phyloP scores from a whole-genome alignment of 1,140 invertebrate genomes.

The Subanguina moxae region DNA sequence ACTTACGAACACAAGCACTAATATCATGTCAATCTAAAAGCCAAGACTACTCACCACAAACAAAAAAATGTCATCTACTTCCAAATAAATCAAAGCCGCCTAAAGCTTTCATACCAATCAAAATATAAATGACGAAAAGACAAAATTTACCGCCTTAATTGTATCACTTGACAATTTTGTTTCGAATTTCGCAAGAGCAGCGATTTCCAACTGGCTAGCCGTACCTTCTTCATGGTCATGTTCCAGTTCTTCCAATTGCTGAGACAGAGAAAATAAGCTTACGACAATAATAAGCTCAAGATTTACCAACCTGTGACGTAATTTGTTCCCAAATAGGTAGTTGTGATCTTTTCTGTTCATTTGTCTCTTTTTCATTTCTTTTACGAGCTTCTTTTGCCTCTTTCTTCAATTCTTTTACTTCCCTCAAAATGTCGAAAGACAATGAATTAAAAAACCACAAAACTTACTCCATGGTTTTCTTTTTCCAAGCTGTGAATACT shows the following conservation, averaged over 20 bases:
- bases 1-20: constrained; percentile 1
- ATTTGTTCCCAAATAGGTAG: constrained; percentile 4
- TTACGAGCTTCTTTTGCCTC: background rate
- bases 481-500: background rate
- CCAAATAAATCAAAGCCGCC: constrained; percentile 1
- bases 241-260: background rate
- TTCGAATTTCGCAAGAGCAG: background rate
- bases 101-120: too few relatives aligned
- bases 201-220: too few relatives aligned
- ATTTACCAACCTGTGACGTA: background rate
- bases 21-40: background rate
- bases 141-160: background rate
- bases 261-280: background rate
- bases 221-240: background rate
- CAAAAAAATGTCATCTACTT: background rate
- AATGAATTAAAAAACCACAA: background rate
- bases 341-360: background rate
- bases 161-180: background rate
- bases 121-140: too few relatives aligned
- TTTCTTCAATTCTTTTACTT: background rate
- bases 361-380: background rate
- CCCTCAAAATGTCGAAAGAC: background rate
- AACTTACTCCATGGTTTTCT: background rate
- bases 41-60: too few relatives aligned
- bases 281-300: background rate